phyloP scores from a whole-genome alignment of 2,797 vertebrate species.

The Notoglanidium macrostoma region DNA sequence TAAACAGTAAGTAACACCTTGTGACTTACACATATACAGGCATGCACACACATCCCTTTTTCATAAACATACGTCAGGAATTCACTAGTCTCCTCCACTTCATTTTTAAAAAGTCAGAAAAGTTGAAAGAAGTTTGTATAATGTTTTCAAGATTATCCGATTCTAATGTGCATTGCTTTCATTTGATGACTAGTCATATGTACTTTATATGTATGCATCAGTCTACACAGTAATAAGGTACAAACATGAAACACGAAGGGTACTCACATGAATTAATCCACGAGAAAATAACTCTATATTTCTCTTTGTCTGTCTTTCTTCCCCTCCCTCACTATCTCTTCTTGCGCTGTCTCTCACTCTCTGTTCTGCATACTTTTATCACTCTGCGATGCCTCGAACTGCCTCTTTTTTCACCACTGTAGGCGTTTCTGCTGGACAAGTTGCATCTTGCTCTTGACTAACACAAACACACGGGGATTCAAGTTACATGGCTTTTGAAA shows the following conservation, averaged over 20 bases:
- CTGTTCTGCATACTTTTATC: constrained; percentile 55
- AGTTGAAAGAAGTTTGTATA: not conserved
- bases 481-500: not conserved
- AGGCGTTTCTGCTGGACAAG: constrained; percentile 9
- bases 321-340: not conserved
- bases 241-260: not conserved
- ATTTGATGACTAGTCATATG: not conserved
- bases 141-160: not conserved
- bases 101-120: not conserved
- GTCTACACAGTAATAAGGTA: not conserved
- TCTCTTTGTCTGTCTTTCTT: not conserved
- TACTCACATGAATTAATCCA: constrained; percentile 17
- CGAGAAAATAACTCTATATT: not conserved
- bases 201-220: not conserved
- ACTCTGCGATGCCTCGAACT: not conserved
- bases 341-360: not conserved
- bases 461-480: not conserved
- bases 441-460: constrained; percentile 3
- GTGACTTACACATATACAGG: not conserved
- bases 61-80: not conserved
- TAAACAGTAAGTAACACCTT: not conserved
- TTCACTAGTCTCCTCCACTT: not conserved
- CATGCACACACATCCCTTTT: not conserved
- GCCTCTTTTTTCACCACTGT: not conserved
- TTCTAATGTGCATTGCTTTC: not conserved